phyloP scores from a whole-genome alignment of 1,140 invertebrate genomes.

The Papilio dardanus region DNA sequence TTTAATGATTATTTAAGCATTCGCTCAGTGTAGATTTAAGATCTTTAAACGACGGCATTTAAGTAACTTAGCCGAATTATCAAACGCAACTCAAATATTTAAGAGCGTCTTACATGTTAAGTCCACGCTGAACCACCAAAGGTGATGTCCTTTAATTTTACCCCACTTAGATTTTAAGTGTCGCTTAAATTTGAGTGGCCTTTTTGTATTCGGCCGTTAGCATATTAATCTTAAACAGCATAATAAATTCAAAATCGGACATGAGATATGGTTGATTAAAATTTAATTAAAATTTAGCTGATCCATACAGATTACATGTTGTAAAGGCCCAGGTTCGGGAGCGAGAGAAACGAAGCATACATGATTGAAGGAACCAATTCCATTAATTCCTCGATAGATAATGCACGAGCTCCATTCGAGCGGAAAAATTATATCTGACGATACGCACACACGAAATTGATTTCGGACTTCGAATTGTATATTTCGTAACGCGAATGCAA shows the following conservation, averaged over 20 bases:
- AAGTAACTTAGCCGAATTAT: no score
- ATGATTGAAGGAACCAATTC: constrained; percentile 29
- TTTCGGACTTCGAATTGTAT: constrained; percentile 51
- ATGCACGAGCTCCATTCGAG: constrained; percentile 18
- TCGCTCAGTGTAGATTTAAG: neutral
- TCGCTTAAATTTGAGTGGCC: no score
- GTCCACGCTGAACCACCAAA: no score
- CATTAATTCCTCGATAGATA: constrained; percentile 31
- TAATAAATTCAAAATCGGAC: neutral
- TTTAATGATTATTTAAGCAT: no score
- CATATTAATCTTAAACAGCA: neutral
- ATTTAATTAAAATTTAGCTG: neutral
- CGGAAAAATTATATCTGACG: constrained; percentile 17
- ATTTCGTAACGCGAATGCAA: constrained; percentile 45
- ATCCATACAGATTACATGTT: neutral
- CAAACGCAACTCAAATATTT: no score
- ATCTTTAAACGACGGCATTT: no score
- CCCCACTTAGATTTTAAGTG: no score
- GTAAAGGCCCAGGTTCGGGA: neutral
- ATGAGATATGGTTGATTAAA: neutral
- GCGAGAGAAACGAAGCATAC: neutral
- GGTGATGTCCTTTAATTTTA: no score
- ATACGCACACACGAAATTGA: constrained; percentile 48
- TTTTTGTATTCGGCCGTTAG: no score
- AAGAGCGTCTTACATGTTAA: no score